A percentile compares a stretch with the other conserved stretches of the same genome.
Evolutionary conservation across 2,888 invertebrate genomes (phyloP).

Genomic region (Agrenia bidenticulata): DNA sequence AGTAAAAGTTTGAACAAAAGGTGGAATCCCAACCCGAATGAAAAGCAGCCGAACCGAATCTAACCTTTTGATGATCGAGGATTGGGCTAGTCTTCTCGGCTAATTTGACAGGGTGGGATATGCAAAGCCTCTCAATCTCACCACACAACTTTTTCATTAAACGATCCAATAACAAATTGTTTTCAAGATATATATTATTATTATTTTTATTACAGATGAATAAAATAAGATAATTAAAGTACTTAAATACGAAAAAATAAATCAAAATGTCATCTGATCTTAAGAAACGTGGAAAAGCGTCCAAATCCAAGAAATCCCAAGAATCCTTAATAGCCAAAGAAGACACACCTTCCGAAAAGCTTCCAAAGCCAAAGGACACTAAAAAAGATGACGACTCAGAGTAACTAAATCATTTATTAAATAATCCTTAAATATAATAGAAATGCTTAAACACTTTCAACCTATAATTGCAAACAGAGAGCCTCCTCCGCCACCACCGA

Average conservation of each 20-base stretch:
- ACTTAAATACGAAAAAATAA: too few relatives aligned
- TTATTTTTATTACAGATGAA: too few relatives aligned
- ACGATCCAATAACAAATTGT: too few relatives aligned
- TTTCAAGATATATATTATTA: too few relatives aligned
- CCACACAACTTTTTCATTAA: neutral
- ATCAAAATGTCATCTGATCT: neutral
- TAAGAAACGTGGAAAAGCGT: neutral
- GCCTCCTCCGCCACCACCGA: slow-evolving; percentile 42
- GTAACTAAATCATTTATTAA: neutral
- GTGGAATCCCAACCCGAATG: too few relatives aligned
- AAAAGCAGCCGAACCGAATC: too few relatives aligned
- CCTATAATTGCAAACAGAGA: too few relatives aligned
- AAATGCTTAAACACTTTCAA: too few relatives aligned
- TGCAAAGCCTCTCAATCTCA: neutral
- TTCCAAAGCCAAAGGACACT: neutral
- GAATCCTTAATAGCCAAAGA: neutral
- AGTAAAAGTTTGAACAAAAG: too few relatives aligned
- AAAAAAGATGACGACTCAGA: neutral
- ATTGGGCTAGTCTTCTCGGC: too few relatives aligned
- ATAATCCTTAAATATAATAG: neutral
- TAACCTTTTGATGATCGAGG: too few relatives aligned
- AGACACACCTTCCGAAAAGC: neutral
- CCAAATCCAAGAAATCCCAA: neutral
- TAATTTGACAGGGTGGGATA: neutral
- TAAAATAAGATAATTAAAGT: too few relatives aligned